Conservation (phyloP, 1,140 invertebrate genomes). For the Ditylenchus dipsaci region DNA sequence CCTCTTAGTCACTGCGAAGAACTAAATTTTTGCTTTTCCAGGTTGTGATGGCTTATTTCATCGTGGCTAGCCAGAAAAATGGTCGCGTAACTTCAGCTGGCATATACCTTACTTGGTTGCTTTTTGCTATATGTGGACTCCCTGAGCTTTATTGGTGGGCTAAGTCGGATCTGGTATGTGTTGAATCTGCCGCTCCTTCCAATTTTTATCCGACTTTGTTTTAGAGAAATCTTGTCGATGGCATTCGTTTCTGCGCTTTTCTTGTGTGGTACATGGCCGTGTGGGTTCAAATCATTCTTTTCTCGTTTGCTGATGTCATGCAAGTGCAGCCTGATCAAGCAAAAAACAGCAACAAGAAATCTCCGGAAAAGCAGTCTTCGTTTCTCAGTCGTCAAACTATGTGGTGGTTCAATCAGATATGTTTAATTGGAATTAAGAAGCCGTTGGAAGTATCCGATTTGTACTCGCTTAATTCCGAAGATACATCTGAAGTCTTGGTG, state of each 20-base stretch:
- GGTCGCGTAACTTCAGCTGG: constrained; percentile 50
- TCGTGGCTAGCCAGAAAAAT: constrained; percentile 40
- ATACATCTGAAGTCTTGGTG: constrained; percentile 27
- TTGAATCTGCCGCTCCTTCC: neutral
- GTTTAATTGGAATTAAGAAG: constrained; percentile 39
- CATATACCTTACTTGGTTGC: constrained; percentile 47
- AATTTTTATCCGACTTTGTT: neutral
- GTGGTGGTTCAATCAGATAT: constrained; percentile 57
- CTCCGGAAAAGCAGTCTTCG: constrained; percentile 39
- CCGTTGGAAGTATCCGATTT: constrained; percentile 53
- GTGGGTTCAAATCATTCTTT: constrained; percentile 34
- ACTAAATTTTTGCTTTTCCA: neutral
- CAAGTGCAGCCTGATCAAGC: no score
- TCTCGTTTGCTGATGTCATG: constrained; percentile 34
- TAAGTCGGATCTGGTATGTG: constrained; percentile 18
- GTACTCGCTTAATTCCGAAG: constrained; percentile 47
- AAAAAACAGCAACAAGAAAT: no score
- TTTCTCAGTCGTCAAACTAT: constrained; percentile 51
- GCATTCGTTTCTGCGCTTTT: constrained; percentile 30
- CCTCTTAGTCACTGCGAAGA: no score
- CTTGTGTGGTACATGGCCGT: constrained; percentile 40
- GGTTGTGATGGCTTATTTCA: constrained; percentile 41
- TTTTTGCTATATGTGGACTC: constrained; percentile 49
- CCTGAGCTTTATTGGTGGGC: constrained; percentile 49
- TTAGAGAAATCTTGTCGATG: constrained; percentile 18